Percentiles rank a stretch among this genome's conserved stretches.
Evolutionary conservation across 2,113 vertebrate species (phyloP).

Genomic region (Bagarius yarrelli): DNA sequence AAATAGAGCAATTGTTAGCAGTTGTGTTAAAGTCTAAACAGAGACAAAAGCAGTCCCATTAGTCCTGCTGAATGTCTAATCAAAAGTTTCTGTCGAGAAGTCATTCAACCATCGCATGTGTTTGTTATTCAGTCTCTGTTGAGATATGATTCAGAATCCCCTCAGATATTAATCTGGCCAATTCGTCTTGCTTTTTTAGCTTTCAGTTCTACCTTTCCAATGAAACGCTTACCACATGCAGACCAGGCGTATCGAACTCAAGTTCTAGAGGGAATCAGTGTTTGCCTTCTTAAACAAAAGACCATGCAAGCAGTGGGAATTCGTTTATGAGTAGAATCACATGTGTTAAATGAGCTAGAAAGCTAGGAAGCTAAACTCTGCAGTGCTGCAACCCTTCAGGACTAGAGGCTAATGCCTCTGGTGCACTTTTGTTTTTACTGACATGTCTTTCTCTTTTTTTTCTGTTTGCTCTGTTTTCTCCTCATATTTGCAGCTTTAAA

Average conservation of each 20-base stretch:
- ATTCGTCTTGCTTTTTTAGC: not conserved
- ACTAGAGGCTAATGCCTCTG: constrained; percentile 3
- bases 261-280: not conserved
- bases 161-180: constrained; percentile 1
- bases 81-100: constrained; percentile 10
- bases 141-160: constrained; percentile 8
- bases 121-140: constrained; percentile 22
- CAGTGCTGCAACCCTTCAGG: constrained; percentile 6
- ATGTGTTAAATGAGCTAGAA: constrained; percentile 14
- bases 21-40: not conserved
- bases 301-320: not conserved
- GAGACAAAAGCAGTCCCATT: constrained; percentile 7
- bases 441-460: constrained; percentile 3
- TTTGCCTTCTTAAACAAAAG: not conserved
- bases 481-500: constrained; percentile 80
- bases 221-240: not conserved
- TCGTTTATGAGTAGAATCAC: not conserved
- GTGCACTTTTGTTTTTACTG: not conserved
- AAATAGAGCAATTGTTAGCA: not conserved
- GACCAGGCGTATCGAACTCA: constrained; percentile 1
- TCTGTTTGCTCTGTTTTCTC: constrained; percentile 33
- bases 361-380: constrained; percentile 5
- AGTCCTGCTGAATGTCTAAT: constrained; percentile 12
- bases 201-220: not conserved
- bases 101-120: constrained; percentile 11